A percentile compares a stretch with the other conserved stretches of the same genome.
Evolutionary conservation across 1,140 invertebrate species (phyloP).

Genomic region (Heliconius hewitsoni): DNA sequence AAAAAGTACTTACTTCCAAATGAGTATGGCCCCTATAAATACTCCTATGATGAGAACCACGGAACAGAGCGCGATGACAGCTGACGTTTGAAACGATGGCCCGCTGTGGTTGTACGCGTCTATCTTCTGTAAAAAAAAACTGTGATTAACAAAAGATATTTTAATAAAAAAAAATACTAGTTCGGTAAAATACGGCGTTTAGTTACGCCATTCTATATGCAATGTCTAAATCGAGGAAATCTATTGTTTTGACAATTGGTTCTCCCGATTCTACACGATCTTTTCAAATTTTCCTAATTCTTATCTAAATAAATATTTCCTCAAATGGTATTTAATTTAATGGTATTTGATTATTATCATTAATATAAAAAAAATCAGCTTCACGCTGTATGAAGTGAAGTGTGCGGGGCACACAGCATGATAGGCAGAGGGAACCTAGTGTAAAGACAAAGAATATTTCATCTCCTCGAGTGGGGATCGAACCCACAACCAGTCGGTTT

Average conservation of each 20-base stretch:
- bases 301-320: neutral
- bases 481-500: too few species aligned
- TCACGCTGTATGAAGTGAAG: too few species aligned
- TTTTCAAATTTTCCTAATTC: too few species aligned
- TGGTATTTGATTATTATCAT: neutral
- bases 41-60: constrained; percentile 87
- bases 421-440: too few species aligned
- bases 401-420: too few species aligned
- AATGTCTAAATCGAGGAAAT: neutral
- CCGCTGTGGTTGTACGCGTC: constrained; percentile 90
- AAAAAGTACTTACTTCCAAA: constrained; percentile 89
- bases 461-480: too few species aligned
- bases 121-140: constrained; percentile 86
- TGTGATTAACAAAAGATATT: neutral
- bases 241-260: neutral
- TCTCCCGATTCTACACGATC: too few species aligned
- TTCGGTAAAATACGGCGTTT: neutral
- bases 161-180: neutral
- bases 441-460: too few species aligned
- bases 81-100: constrained; percentile 88
- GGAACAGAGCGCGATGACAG: constrained; percentile 88
- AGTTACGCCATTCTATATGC: neutral
- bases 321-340: neutral
- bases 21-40: constrained; percentile 87
- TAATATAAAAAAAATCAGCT: too few species aligned